Evolutionary conservation across 2,113 vertebrate genomes (phyloP).

Genomic region (Puffinus mauretanicus): DNA sequence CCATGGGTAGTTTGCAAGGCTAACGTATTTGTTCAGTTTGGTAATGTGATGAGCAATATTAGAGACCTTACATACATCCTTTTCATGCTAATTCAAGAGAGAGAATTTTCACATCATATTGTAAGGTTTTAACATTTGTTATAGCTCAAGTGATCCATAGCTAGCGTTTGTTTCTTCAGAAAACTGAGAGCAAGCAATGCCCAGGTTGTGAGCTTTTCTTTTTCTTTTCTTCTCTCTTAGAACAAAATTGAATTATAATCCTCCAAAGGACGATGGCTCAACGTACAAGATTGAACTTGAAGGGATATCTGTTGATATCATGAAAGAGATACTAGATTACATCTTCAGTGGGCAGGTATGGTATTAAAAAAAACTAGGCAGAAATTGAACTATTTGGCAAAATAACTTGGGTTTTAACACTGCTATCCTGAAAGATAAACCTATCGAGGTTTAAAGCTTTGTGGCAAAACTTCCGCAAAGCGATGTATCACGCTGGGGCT

Average conservation of each 20-base stretch:
- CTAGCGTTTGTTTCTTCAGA: neutral
- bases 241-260: conserved; percentile 97
- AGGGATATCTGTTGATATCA: conserved; percentile 91
- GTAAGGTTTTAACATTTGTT: neutral
- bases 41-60: neutral
- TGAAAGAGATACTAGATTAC: conserved; percentile 97
- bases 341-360: conserved; percentile 96
- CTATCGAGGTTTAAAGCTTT: neutral
- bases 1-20: neutral
- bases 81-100: neutral
- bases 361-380: neutral
- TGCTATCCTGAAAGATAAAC: neutral
- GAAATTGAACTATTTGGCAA: neutral
- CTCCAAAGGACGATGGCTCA: conserved; percentile 95
- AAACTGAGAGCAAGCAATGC: neutral
- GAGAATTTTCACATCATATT: neutral
- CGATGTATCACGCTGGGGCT: neutral
- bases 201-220: neutral
- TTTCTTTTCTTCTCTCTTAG: conserved; percentile 69
- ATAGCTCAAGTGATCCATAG: neutral
- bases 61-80: neutral
- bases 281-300: conserved; percentile 93
- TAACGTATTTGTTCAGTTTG: neutral
- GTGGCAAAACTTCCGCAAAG: neutral
- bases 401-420: neutral